phyloP scores from a whole-genome alignment of 2,797 vertebrate genomes.

The Gallirallus australis region DNA sequence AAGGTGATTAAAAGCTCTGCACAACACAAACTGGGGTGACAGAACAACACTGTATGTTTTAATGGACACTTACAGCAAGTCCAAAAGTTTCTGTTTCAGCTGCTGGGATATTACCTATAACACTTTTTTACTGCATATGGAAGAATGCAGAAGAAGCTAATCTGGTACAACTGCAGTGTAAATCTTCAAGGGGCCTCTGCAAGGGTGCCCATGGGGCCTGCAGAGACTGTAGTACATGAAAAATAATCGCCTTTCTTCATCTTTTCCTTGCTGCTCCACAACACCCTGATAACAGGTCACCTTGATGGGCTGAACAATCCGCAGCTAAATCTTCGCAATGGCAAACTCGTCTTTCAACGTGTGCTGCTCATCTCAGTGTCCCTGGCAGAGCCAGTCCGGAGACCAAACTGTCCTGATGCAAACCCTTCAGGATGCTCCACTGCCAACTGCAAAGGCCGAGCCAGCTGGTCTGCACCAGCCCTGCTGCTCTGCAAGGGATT shows the following conservation, averaged over 20 bases:
- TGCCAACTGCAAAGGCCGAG: background rate
- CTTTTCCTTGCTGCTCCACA: background rate
- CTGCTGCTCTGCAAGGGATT: background rate
- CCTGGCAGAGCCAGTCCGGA: background rate
- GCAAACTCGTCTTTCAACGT: background rate
- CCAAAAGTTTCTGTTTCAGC: background rate
- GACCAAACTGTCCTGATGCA: background rate
- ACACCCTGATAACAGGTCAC: background rate
- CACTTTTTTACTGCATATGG: background rate
- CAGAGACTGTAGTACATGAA: background rate
- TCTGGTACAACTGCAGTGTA: background rate
- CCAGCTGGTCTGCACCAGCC: rapidly evolving
- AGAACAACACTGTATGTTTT: background rate
- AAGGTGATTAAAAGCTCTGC: background rate
- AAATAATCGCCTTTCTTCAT: background rate
- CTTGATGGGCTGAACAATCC: background rate
- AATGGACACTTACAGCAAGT: background rate
- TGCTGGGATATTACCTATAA: background rate
- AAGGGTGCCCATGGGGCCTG: background rate
- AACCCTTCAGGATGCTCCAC: background rate
- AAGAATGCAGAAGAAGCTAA: background rate
- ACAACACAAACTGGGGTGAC: background rate
- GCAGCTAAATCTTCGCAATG: background rate
- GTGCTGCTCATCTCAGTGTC: background rate
- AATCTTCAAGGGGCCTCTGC: background rate